Evolutionary conservation across 2,888 invertebrate species (phyloP).

Genomic region (Epistrophella euchroma): DNA sequence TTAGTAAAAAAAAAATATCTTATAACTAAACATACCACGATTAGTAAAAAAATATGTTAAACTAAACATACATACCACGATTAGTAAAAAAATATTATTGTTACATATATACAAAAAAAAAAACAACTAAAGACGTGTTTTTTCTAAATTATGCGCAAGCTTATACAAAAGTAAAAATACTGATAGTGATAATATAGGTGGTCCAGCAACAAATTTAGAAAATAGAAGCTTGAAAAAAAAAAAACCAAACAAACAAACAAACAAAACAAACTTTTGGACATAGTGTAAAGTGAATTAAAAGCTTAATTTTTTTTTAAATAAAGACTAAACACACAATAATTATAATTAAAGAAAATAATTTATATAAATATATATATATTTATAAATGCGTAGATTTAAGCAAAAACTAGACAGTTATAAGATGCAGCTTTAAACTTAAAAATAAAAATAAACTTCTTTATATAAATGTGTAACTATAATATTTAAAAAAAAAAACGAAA

Average conservation of each 20-base stretch:
- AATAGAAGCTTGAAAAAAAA: slow-evolving; percentile 41
- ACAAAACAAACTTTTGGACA: slow-evolving; percentile 6
- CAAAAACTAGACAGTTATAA: slow-evolving; percentile 27
- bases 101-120: slow-evolving; percentile 20
- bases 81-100: slow-evolving; percentile 13
- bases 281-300: slow-evolving; percentile 20
- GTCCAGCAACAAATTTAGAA: slow-evolving; percentile 65
- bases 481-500: slow-evolving; percentile 12
- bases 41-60: no score
- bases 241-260: slow-evolving; percentile 2
- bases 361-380: slow-evolving; percentile 17
- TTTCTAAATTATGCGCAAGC: slow-evolving; percentile 35
- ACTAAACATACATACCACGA: slow-evolving; percentile 20
- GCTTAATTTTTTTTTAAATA: background rate
- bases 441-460: slow-evolving; percentile 6
- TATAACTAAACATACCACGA: slow-evolving; percentile 18
- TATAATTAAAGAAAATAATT: slow-evolving; percentile 7
- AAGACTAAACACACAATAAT: slow-evolving; percentile 21
- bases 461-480: slow-evolving; percentile 33
- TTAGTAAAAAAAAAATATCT: no score
- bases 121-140: slow-evolving; percentile 3
- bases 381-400: slow-evolving; percentile 13
- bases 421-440: slow-evolving; percentile 51
- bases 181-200: slow-evolving; percentile 62
- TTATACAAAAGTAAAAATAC: slow-evolving; percentile 44